A percentile compares a stretch with the other conserved stretches of the same genome.
Evolutionary conservation across 2,113 vertebrate species (phyloP).

Genomic region (Herpailurus yagouaroundi): DNA sequence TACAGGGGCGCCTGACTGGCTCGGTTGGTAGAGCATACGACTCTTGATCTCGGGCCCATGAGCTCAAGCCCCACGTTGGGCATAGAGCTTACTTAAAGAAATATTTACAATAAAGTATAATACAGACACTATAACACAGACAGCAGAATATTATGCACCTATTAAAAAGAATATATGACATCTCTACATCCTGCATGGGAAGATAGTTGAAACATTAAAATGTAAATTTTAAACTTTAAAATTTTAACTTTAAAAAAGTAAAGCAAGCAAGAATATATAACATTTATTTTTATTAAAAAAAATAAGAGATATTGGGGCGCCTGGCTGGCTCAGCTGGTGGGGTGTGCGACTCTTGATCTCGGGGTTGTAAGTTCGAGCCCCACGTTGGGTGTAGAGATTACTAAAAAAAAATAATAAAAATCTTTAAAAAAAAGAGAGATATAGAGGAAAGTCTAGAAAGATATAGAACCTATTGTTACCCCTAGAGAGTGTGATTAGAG

Average conservation of each 20-base stretch:
- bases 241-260: neutral
- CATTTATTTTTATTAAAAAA: conserved; percentile 35
- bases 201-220: neutral
- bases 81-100: neutral
- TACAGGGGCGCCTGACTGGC: neutral
- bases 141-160: neutral
- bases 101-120: neutral
- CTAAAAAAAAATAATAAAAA: neutral
- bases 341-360: neutral
- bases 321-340: neutral
- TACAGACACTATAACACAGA: neutral
- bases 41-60: neutral
- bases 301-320: neutral
- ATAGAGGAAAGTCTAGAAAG: conserved; percentile 9
- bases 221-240: no score
- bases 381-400: neutral
- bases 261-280: neutral
- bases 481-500: neutral
- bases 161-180: neutral
- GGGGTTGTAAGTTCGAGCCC: neutral
- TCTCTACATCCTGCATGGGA: neutral
- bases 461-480: neutral
- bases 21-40: neutral
- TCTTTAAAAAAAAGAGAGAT: neutral
- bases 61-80: neutral